Percentiles rank a stretch among this genome's conserved stretches.
Evolutionary conservation across 2,797 vertebrate genomes (phyloP).

Genomic region (Spheniscus humboldti): DNA sequence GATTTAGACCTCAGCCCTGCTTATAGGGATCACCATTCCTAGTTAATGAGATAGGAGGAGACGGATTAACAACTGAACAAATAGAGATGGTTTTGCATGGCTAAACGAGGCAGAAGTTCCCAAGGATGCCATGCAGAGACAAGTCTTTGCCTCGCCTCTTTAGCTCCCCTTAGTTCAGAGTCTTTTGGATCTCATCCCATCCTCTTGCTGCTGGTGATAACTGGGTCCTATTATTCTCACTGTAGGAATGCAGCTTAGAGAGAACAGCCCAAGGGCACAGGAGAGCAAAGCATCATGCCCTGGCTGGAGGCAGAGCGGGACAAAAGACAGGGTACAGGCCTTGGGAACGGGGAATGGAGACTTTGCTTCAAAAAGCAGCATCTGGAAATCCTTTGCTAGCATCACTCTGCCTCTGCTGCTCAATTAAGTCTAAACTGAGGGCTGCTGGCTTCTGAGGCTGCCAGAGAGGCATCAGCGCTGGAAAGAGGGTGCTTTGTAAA

Average conservation of each 20-base stretch:
- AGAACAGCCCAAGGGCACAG: background rate
- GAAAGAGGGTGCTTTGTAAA: background rate
- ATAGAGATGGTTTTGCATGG: background rate
- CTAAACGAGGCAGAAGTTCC: background rate
- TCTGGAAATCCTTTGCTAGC: background rate
- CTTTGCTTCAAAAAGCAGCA: background rate
- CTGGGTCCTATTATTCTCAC: background rate
- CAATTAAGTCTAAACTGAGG: rapidly evolving
- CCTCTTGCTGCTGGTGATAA: background rate
- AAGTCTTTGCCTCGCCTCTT: background rate
- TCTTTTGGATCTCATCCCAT: background rate
- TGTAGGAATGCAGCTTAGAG: background rate
- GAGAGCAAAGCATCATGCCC: background rate
- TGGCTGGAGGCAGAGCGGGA: background rate
- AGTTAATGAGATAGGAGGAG: constrained; percentile 66
- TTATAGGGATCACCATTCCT: constrained; percentile 68
- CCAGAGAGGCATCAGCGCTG: background rate
- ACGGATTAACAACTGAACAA: background rate
- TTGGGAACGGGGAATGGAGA: background rate
- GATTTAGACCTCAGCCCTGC: constrained; percentile 63
- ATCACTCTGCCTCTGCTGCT: background rate
- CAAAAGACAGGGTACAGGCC: background rate
- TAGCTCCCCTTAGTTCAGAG: background rate
- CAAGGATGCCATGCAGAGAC: background rate
- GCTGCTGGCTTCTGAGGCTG: background rate